Evolutionary conservation across 2,888 invertebrate genomes (phyloP).

Genomic region (Macaria liturata): DNA sequence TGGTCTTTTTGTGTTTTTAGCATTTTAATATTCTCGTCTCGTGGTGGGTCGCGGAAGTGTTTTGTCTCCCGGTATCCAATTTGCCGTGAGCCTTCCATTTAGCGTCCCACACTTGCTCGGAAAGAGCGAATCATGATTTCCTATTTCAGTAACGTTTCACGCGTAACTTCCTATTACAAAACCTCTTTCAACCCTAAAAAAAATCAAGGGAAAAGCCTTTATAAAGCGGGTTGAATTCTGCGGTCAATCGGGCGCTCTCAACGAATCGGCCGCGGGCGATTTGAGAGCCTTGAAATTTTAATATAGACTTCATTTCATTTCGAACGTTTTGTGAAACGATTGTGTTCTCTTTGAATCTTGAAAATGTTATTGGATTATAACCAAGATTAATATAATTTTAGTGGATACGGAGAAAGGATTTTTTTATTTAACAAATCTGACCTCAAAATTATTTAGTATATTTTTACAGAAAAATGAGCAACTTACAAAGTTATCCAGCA

Average conservation of each 20-base stretch:
- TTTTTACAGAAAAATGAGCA: too few relatives aligned
- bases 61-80: constrained; percentile 20
- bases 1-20: constrained; percentile 7
- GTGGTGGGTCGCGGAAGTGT: constrained; percentile 8
- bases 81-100: constrained; percentile 17
- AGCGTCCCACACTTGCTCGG: constrained; percentile 23
- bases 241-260: constrained; percentile 37
- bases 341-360: constrained; percentile 4
- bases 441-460: too few relatives aligned
- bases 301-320: constrained; percentile 43
- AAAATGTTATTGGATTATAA: neutral
- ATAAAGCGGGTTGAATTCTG: constrained; percentile 36
- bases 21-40: constrained; percentile 17
- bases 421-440: too few relatives aligned
- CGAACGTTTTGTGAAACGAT: constrained; percentile 20
- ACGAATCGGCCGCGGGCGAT: constrained; percentile 39
- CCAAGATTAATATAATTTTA: too few relatives aligned
- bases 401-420: too few relatives aligned
- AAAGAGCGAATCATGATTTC: constrained; percentile 27
- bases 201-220: constrained; percentile 34
- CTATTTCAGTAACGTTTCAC: constrained; percentile 36
- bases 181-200: constrained; percentile 38
- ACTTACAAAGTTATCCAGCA: too few relatives aligned
- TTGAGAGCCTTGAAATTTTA: constrained; percentile 44
- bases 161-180: constrained; percentile 38